Percentiles rank a stretch among this genome's conserved stretches.
These are phyloP conservation scores for Orthonevra nobilis DNA, from an alignment of 2,888 invertebrate genomes.

Conservation along the genomic window DNA sequence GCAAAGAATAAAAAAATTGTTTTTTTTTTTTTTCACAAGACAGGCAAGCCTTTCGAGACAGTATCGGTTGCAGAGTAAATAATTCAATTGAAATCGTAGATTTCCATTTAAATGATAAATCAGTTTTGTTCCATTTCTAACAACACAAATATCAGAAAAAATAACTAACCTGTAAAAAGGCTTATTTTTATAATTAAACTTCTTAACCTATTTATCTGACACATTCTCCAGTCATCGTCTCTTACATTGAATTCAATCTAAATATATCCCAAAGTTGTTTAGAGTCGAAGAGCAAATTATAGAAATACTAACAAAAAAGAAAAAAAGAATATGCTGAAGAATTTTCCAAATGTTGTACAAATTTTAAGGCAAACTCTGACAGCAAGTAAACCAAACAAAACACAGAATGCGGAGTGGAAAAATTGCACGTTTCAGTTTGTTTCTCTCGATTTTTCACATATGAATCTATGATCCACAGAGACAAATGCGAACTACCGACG, in stretches of 20 bases:
- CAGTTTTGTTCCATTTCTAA: too few relatives aligned
- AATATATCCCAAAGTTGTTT: constrained; percentile 37
- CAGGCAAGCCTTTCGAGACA: too few relatives aligned
- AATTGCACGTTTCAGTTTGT: constrained; percentile 21
- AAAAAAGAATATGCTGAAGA: neutral
- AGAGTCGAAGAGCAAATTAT: constrained; percentile 17
- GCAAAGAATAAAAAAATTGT: too few relatives aligned
- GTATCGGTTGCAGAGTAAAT: too few relatives aligned
- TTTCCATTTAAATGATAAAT: too few relatives aligned
- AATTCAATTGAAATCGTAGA: too few relatives aligned
- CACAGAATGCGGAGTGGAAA: constrained; percentile 13
- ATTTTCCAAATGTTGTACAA: constrained; percentile 23
- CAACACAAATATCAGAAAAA: too few relatives aligned
- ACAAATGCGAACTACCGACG: constrained; percentile 12
- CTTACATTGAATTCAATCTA: constrained; percentile 8
- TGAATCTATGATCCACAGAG: constrained; percentile 4
- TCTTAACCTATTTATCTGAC: constrained; percentile 40
- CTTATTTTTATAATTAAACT: constrained; percentile 27
- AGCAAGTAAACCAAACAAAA: constrained; percentile 30
- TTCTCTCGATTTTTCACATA: constrained; percentile 4
- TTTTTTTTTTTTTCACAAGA: too few relatives aligned
- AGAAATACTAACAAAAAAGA: constrained; percentile 15
- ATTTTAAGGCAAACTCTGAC: constrained; percentile 36
- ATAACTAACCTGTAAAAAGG: too few relatives aligned
- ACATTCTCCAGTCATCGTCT: constrained; percentile 36